These are phyloP conservation scores for Mesoligia furuncula DNA, from an alignment of 2,888 invertebrate genomes.

Conservation along the genomic window DNA sequence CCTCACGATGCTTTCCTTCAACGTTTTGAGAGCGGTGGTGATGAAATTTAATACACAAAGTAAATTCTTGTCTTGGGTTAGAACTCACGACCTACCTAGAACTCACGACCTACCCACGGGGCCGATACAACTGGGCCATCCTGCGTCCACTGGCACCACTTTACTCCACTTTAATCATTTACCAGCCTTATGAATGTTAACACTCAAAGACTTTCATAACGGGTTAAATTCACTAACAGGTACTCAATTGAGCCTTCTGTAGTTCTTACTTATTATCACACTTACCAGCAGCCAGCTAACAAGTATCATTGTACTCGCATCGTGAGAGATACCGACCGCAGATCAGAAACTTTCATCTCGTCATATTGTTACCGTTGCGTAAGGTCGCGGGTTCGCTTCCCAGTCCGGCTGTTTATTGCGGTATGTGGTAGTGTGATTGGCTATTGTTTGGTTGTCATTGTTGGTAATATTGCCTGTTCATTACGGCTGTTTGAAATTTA, in stretches of 20 bases:
- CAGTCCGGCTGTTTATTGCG: conserved; percentile 37
- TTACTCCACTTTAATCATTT: not conserved
- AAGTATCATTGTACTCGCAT: conserved; percentile 29
- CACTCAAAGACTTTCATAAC: conserved; percentile 8
- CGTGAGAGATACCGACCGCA: conserved; percentile 48
- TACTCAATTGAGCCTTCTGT: not conserved
- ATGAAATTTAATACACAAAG: not conserved
- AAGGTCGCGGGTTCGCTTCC: conserved; percentile 60
- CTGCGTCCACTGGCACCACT: not conserved
- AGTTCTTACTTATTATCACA: conserved; percentile 9
- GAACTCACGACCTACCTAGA: not conserved
- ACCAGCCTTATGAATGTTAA: not conserved
- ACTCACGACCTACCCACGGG: not conserved
- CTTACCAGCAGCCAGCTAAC: conserved; percentile 31
- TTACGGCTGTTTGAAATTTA: not conserved
- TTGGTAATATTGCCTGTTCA: conserved; percentile 23
- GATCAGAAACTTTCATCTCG: conserved; percentile 65
- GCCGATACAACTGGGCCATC: not conserved
- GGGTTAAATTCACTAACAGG: not conserved
- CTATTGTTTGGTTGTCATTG: conserved; percentile 41
- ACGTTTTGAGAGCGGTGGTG: not conserved
- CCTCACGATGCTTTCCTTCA: too few species aligned
- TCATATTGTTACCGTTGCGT: conserved; percentile 58
- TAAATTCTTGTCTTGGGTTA: not conserved
- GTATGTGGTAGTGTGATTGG: conserved; percentile 29